These are phyloP conservation scores for Xanthia togata DNA, from an alignment of 2,888 invertebrate genomes.

Conservation along the genomic window DNA sequence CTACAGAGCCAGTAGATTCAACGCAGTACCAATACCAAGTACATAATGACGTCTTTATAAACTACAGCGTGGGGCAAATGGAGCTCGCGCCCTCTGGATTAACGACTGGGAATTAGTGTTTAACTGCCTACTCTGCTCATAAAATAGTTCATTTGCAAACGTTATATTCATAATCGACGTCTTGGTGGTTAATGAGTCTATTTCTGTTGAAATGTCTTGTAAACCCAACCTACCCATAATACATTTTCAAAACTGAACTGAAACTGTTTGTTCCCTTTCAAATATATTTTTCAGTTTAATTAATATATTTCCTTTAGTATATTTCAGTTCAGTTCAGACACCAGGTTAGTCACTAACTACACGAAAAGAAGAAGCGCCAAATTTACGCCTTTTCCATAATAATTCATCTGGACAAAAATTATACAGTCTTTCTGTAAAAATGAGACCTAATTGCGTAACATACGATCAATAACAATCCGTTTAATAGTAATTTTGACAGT, in stretches of 20 bases:
- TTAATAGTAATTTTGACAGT: no score
- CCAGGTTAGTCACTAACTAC: no score
- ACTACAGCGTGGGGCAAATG: slow-evolving; percentile 40
- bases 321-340: no score
- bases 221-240: not conserved
- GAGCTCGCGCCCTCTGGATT: slow-evolving; percentile 15
- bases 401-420: not conserved
- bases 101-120: slow-evolving; percentile 46
- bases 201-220: slow-evolving; percentile 20
- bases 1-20: not conserved
- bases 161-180: slow-evolving; percentile 38
- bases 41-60: slow-evolving; percentile 22
- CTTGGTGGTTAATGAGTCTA: slow-evolving; percentile 18
- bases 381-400: not conserved
- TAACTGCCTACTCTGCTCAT: slow-evolving; percentile 30
- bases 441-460: no score
- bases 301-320: no score
- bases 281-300: no score
- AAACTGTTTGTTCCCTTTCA: no score
- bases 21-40: not conserved
- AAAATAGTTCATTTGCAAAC: slow-evolving; percentile 49
- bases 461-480: no score
- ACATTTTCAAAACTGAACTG: not conserved
- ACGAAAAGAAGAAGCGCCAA: no score
- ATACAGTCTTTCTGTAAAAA: not conserved